Evolutionary conservation across 2,888 invertebrate species (phyloP), one percentile per base, ranked within the genome.

Genomic region (Cheilosia pagana): DNA sequence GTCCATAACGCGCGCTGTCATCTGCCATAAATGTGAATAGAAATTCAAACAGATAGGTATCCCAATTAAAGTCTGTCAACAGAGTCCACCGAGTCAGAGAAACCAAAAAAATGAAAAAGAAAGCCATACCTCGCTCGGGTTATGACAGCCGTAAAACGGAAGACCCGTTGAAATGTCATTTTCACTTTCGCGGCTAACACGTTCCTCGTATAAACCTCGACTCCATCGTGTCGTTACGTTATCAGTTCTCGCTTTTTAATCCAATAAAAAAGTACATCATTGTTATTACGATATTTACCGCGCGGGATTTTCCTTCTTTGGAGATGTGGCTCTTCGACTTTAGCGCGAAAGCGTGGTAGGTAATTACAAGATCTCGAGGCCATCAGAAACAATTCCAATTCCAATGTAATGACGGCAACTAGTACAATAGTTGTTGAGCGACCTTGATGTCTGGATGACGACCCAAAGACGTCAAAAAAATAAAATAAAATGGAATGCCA

Each of bases 111-210:
- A 23, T 25, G 50, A 57, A 75, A 81, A 76, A 63, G 81, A 81
- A 81, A 81, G 75, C 53, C 75, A 75, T 28, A 53, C 43, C 25
- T 14, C 31, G 59, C 72, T 35, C 35, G 10, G 35, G 35, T 35
- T 35, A 35, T 35, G 35, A 12, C 53, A n/a, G 16, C 5, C 28
- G 21, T 57, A 14, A 65, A 63, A 23, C 55, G 35, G n/a, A 53
- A 72, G 45, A 78, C 72, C 67, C 68, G 57, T 59, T 55, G 62
- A 65, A 79, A 79, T 83, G 83, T 75, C 53, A 83, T 79, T 83
- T 83, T 83, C 83, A 83, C 83, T 83, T 79, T 83, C 83, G 21
- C 62, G 78, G 72, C 63, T 55, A 74, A 65, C 83, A 83, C 63
- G 68, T 75, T 74, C 41, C 55, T 52, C 35, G 28, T 52, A 59